Evolutionary conservation across 2,113 vertebrate species (phyloP).

Genomic region (Bubalus kerabau): DNA sequence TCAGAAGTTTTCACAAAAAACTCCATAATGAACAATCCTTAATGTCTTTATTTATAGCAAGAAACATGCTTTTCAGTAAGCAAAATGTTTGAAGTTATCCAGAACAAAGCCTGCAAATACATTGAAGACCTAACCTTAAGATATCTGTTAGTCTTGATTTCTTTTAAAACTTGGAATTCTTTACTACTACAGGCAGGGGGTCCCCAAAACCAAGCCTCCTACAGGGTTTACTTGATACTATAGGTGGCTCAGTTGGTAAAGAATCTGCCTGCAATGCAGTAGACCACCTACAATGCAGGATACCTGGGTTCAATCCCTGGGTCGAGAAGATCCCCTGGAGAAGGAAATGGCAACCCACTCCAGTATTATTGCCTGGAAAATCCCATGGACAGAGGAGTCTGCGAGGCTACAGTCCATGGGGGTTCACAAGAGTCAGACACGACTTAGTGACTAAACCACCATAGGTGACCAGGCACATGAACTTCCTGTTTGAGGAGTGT

Average conservation of each 20-base stretch:
- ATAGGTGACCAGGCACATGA: neutral
- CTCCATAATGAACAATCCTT: neutral
- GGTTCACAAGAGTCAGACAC: neutral
- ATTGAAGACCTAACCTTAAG: neutral
- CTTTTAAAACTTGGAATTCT: neutral
- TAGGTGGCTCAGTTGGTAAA: neutral
- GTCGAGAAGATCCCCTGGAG: neutral
- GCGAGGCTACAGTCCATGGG: rapidly evolving
- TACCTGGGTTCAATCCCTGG: neutral
- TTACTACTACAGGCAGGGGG: neutral
- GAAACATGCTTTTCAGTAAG: neutral
- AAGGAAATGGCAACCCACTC: neutral
- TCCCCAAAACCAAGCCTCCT: neutral
- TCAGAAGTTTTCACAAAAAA: neutral
- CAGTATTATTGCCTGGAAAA: neutral
- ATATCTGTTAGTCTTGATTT: neutral
- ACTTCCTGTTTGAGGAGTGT: neutral
- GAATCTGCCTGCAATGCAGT: neutral
- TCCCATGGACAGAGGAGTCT: neutral
- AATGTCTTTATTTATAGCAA: neutral
- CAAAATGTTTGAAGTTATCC: neutral
- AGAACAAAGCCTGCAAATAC: neutral
- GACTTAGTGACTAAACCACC: neutral
- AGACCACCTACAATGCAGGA: neutral
- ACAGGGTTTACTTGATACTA: neutral